These are phyloP conservation scores for Akabosia matsudoensis DNA, from an alignment of 1,140 invertebrate species.

Conservation along the genomic window DNA sequence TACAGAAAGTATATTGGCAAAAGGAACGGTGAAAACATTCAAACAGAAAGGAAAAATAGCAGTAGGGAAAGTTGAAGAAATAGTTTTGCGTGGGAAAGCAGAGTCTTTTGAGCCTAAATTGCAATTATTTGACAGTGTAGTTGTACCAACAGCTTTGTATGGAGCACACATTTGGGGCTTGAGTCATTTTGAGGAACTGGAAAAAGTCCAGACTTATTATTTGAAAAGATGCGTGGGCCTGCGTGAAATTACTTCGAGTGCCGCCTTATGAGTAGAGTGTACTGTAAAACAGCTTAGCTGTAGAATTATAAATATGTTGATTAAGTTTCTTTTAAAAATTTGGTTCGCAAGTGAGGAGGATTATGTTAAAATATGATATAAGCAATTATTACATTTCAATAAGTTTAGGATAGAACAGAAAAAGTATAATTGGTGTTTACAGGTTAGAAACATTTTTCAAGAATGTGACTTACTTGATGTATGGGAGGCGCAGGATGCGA, in stretches of 20 bases:
- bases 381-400: neutral
- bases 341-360: neutral
- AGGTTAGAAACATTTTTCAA: neutral
- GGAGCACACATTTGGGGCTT: slow-evolving; percentile 9
- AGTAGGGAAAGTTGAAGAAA: neutral
- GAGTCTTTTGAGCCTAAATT: neutral
- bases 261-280: neutral
- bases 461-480: neutral
- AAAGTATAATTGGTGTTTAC: slow-evolving; percentile 14
- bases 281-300: neutral
- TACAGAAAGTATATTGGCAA: neutral
- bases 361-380: neutral
- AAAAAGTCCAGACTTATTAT: slow-evolving; percentile 10
- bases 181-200: neutral
- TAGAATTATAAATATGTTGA: neutral
- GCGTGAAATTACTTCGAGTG: neutral
- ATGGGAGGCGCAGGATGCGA: neutral
- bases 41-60: slow-evolving; percentile 13
- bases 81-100: neutral
- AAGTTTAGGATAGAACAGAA: neutral
- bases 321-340: neutral
- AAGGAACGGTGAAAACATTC: neutral
- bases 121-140: neutral
- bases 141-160: slow-evolving; percentile 7
- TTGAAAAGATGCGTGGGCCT: neutral